Base-by-base conservation (phyloP, 2,113 vertebrate species). In the Vulpes lagopus region DNA sequence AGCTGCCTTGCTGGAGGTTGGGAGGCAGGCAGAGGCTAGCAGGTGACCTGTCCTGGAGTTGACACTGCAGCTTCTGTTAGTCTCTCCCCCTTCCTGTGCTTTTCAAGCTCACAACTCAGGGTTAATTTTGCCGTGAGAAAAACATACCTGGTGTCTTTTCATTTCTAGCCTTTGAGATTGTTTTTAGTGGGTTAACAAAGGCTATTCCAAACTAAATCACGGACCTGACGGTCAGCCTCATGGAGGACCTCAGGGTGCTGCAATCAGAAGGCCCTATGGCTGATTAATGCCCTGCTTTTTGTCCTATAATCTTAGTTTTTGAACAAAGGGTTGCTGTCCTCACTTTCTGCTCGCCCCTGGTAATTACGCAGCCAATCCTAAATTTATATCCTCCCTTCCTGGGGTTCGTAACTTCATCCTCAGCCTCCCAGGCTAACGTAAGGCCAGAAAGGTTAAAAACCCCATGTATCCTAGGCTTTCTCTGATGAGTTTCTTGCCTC, bases 231-330 rank as follows among this genome's bases (percentile, higher is more conserved):
- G 1, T 78, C 60, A 30, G 23, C 20, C 60, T 57, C 57, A 32
- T 4, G 7, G 38, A 20, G 5, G 38, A 43, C 1, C 23, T 7
- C 6, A n/a, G n/a, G 12, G 6, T 23, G 6, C 11, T 43, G 16
- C 2, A 17, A 7, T 20, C 32, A 19, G n/a, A 43, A 27, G 27
- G 27, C 4, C n/a, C 8, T 11, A 5, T 5, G 25, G 16, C 8
- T 38, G 12, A 11, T 49, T 14, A 67, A 35, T 27, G 2, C 17
- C 60, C 12, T 60, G 35, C 12, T 38, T 4, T 19, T 17, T 81
- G 30, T 25, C 22, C 67, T 53, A 22, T n/a, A 88, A 80, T 35
- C 25, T 76, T n/a, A 5, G 1, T 43, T 67, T 78, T 59, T 55
- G 22, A 89, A 8, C 27, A 49, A 43, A 22, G 2, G 16, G 15